These are phyloP conservation scores for Asteroscopus sphinx DNA, from an alignment of 2,888 invertebrate genomes.

Conservation along the genomic window DNA sequence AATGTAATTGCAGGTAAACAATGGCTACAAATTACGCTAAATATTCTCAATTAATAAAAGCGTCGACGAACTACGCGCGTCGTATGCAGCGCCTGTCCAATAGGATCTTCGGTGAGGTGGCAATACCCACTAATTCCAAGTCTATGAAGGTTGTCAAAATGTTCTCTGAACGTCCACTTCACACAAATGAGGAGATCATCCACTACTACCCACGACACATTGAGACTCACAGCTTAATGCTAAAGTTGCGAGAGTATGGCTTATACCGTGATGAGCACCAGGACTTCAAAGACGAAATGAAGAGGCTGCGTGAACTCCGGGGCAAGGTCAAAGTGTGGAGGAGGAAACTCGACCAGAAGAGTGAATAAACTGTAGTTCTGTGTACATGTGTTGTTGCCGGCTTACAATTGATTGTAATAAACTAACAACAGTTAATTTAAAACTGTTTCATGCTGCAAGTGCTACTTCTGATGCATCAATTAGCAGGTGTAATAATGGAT, in stretches of 20 bases:
- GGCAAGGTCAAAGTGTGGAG: constrained; percentile 92
- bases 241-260: constrained; percentile 93
- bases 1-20: constrained; percentile 39
- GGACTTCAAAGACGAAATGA: constrained; percentile 97
- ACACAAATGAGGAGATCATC: constrained; percentile 92
- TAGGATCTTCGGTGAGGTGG: constrained; percentile 96
- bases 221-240: constrained; percentile 93
- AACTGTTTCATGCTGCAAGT: too few relatives aligned
- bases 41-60: constrained; percentile 92
- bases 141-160: constrained; percentile 95
- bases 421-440: too few relatives aligned
- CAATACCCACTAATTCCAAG: constrained; percentile 92
- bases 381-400: too few relatives aligned
- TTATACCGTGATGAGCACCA: constrained; percentile 96
- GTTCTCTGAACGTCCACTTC: constrained; percentile 93
- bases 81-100: constrained; percentile 96
- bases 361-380: constrained; percentile 69
- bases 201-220: constrained; percentile 96
- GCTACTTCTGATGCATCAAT: too few relatives aligned
- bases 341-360: constrained; percentile 81
- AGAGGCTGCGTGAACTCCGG: constrained; percentile 92
- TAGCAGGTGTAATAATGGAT: too few relatives aligned
- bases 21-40: constrained; percentile 92
- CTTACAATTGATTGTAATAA: too few relatives aligned
- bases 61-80: constrained; percentile 94